Evolutionary conservation across 2,888 invertebrate species (phyloP), one percentile per base, ranked within the genome.

Genomic region (Magallana nippona): DNA sequence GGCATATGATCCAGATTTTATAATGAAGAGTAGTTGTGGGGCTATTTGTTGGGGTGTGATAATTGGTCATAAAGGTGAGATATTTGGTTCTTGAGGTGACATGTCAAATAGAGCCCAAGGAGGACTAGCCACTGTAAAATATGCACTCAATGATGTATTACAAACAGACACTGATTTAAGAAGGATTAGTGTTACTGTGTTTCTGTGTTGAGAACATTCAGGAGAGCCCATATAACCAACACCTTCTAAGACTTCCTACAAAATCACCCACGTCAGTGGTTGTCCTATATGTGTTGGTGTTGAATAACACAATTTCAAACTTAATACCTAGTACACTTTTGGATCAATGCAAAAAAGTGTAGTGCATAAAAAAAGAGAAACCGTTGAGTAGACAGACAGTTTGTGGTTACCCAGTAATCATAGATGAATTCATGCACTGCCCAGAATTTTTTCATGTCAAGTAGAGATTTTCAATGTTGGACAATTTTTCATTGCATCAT

Each of bases 61-160:
- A 71, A 71, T 71, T 71, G 71, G 71, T 32, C 71, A 22, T 71
- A 71, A 71, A 71, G 71, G 71, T 71, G 71, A 11, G 71, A 71
- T 71, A 71, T 71, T 60, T 60, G 22, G 71, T 22, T 71, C 71
- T 32, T 71, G 5, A 27, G 27, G 71, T 71, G 71, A 71, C 71
- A 71, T 22, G 71, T 71, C 71, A 71, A 71, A 71, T 71, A 71
- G 10, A 71, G 71, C 71, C 22, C 27, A 71, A 71, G 71, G 71
- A 71, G 71, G 71, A 1, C 22, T 11, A 71, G 71, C 32, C 71
- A 71, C 71, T 71, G 71, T 27, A 71, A 71, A 22, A 27, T 71
- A 71, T 71, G 71, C 71, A 71, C 27, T 71, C 32, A 71, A 71
- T 71, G 71, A 71, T 71, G 71, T 11, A 71, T 11, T 13, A 71